Evolutionary conservation across 1,140 invertebrate species (phyloP), one percentile per base, ranked within the genome.

Genomic region (Choristoneura fumiferana): DNA sequence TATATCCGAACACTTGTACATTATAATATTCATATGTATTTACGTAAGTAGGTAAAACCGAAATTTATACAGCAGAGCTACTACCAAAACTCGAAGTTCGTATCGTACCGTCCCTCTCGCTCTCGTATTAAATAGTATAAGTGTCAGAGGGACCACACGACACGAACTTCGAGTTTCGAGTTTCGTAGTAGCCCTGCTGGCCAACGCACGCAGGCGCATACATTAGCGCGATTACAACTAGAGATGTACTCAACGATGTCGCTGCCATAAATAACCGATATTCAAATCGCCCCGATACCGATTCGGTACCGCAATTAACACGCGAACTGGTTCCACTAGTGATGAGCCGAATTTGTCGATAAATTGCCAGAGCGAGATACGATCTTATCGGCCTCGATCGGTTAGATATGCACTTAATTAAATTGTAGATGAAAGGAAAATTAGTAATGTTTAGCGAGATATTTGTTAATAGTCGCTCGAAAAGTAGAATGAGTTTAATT

Each of bases 281-380:
- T 87, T 82, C 81, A 84, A 85, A 87, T 86, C 63, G 66, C 75
- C 74, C n/a, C 73, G 84, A 83, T 87, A 86, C 83, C 72, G 77
- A 87, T 83, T 85, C 76, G 78, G 83, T 84, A 84, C 78, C 77
- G 84, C 80, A 84, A 87, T 85, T 87, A 87, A 85, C 77, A 69
- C 81, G 75, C 66, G 62, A 74, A 87, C 84, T 78, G 83, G 84
- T 86, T 83, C 75, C 17, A 8, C n/a, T 82, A 81, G 77, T 72
- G 81, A 65, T 71, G 81, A 43, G 15, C 35, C 18, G 56, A 17
- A 34, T 45, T 12, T 8, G 39, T 65, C 58, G 49, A 60, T 65
- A 45, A 59, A 10, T 35, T 56, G 22, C 4, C 22, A 0, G 10
- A 5, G 17, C 22, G 12, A 0, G 18, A 49, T 49, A 49, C 10